These are phyloP conservation scores for Scaptomyza polygonia DNA, from an alignment of 2,888 invertebrate species.

Conservation along the genomic window DNA sequence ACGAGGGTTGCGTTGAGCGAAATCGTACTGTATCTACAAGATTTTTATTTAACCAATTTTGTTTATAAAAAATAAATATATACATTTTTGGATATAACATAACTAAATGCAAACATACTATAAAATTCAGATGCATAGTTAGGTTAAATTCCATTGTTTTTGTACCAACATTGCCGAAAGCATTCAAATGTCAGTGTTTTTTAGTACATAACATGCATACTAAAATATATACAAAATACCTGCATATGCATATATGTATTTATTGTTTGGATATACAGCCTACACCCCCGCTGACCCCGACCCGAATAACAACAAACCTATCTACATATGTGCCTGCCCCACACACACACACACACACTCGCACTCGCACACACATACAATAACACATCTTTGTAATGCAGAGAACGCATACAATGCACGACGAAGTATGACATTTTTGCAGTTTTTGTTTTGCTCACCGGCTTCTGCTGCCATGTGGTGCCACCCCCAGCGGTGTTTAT, in stretches of 20 bases:
- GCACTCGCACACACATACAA: slow-evolving; percentile 1
- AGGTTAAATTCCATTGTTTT: slow-evolving; percentile 2
- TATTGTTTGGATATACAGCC: too few relatives aligned
- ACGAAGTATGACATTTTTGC: slow-evolving; percentile 71
- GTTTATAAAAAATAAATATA: neutral
- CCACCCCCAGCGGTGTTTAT: slow-evolving; percentile 2
- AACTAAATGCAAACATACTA: too few relatives aligned
- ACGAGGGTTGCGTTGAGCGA: too few relatives aligned
- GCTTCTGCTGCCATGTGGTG: slow-evolving; percentile 66
- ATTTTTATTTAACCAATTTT: neutral
- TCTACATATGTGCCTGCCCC: neutral
- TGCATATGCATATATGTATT: neutral
- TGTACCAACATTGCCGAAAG: slow-evolving; percentile 6
- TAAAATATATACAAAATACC: neutral
- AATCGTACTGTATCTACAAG: too few relatives aligned
- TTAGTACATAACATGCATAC: slow-evolving; percentile 2
- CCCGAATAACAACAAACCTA: slow-evolving; percentile 26
- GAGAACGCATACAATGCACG: slow-evolving; percentile 48
- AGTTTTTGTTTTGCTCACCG: slow-evolving; percentile 78
- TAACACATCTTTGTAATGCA: slow-evolving; percentile 11
- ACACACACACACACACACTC: slow-evolving; percentile 7
- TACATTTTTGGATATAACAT: neutral
- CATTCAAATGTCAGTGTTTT: slow-evolving; percentile 16
- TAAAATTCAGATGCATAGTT: slow-evolving; percentile 1
- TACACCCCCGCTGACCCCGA: slow-evolving; percentile 44